phyloP scores from a whole-genome alignment of 1,140 invertebrate species.

The Anagrus nilaparvatae region DNA sequence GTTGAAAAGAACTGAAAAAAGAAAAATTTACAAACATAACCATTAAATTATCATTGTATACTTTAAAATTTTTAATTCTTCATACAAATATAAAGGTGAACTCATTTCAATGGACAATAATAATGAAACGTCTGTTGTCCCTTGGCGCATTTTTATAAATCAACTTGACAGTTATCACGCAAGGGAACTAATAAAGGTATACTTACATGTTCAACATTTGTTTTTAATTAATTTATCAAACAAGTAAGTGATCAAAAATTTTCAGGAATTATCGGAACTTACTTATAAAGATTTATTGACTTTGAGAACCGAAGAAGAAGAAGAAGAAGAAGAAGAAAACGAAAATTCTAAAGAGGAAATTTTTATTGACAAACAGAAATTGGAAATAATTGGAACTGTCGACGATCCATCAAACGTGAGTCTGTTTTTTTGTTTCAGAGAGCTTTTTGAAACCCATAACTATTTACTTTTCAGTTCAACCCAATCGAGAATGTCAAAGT shows the following conservation, averaged over 20 bases:
- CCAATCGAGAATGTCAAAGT: slow-evolving; percentile 18
- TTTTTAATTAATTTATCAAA: too few relatives aligned
- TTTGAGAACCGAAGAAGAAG: slow-evolving; percentile 3
- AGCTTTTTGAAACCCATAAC: slow-evolving; percentile 10
- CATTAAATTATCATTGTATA: too few relatives aligned
- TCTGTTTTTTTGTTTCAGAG: background rate
- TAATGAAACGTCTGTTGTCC: too few relatives aligned
- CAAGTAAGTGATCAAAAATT: background rate
- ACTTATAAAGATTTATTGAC: background rate
- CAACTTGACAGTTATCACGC: slow-evolving; percentile 30
- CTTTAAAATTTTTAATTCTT: too few relatives aligned
- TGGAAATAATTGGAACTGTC: slow-evolving; percentile 6
- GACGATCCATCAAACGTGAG: background rate
- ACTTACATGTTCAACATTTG: too few relatives aligned
- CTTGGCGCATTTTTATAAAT: slow-evolving; percentile 31
- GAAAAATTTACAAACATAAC: too few relatives aligned
- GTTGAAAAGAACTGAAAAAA: too few relatives aligned
- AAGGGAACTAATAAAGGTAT: slow-evolving; percentile 22
- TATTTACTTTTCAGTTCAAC: slow-evolving; percentile 12
- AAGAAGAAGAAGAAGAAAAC: slow-evolving; percentile 5
- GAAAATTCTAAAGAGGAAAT: slow-evolving; percentile 3
- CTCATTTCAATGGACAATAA: too few relatives aligned
- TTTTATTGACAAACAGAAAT: background rate
- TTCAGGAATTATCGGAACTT: background rate
- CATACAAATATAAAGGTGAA: too few relatives aligned